Evolutionary conservation across 2,888 invertebrate species (phyloP), one percentile per base, ranked within the genome.

Genomic region (Platerodrilus igneus): DNA sequence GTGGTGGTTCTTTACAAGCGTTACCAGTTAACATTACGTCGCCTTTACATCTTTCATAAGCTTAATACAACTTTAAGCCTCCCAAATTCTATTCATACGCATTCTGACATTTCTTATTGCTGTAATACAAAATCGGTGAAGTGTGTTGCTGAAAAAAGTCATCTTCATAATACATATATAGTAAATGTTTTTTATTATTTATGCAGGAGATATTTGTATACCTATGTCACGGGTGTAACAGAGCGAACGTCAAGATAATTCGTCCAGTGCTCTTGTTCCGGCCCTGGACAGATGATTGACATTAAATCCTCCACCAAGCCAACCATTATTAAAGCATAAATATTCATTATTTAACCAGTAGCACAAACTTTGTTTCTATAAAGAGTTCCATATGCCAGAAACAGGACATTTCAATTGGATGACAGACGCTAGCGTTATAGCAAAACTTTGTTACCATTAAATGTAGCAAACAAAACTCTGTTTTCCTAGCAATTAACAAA

Each of bases 401-500:
- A 58, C 57, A 56, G 47, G 47, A 51, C 40, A 51, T 56, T 56
- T 57, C 56, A 55, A 56, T 55, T 48, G 53, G 41, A 53, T 45
- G 50, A 50, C 55, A 57, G 55, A 50, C 52, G 53, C 50, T 45
- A 48, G 49, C n/a, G n/a, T 51, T 52, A 53, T 53, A 50, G 49
- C 51, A 51, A 52, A 56, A 56, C 51, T 49, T 50, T 57, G 57
- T 57, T 55, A 51, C 50, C 54, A 56, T 59, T 59, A 57, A 55
- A 52, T 54, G 48, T 48, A 47, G 58, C 54, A 59, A 59, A 59
- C 57, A 57, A 50, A 55, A 50, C 52, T 51, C 50, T 60, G 58
- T 62, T 60, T 60, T 59, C 59, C 50, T 50, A 59, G 58, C 61
- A 60, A 60, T 61, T 59, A 60, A 60, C 55, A 53, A 57, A 61